Conservation (phyloP, 2,888 invertebrate genomes). For the Troides helena region DNA sequence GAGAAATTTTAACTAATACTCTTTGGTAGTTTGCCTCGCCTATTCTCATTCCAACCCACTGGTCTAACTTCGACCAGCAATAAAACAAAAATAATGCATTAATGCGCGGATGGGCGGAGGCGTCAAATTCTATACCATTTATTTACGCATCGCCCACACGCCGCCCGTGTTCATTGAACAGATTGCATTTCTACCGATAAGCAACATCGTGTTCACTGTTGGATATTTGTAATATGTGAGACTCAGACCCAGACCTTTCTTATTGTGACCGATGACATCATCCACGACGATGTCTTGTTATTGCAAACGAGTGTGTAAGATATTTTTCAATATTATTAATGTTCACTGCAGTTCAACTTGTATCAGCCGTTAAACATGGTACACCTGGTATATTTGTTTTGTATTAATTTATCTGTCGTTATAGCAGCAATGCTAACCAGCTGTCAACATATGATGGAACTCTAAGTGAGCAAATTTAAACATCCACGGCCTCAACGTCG, state of each 20-base stretch:
- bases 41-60: constrained; percentile 7
- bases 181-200: constrained; percentile 19
- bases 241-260: neutral
- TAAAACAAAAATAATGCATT: constrained; percentile 22
- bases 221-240: constrained; percentile 9
- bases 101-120: constrained; percentile 24
- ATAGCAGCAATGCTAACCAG: no score
- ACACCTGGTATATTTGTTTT: neutral
- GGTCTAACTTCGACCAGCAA: neutral
- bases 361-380: neutral
- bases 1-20: neutral
- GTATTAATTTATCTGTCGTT: no score
- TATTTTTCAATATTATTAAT: neutral
- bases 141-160: constrained; percentile 29
- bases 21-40: neutral
- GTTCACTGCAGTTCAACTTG: neutral
- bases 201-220: constrained; percentile 3
- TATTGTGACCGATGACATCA: constrained; percentile 1
- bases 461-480: no score
- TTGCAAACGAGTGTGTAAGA: neutral
- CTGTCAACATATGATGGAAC: no score
- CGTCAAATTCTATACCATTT: constrained; percentile 28
- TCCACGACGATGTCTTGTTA: neutral
- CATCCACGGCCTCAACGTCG: no score
- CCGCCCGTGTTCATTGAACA: constrained; percentile 22